Conservation (phyloP, 2,888 invertebrate species). For the Linhomoeus sp. region DNA sequence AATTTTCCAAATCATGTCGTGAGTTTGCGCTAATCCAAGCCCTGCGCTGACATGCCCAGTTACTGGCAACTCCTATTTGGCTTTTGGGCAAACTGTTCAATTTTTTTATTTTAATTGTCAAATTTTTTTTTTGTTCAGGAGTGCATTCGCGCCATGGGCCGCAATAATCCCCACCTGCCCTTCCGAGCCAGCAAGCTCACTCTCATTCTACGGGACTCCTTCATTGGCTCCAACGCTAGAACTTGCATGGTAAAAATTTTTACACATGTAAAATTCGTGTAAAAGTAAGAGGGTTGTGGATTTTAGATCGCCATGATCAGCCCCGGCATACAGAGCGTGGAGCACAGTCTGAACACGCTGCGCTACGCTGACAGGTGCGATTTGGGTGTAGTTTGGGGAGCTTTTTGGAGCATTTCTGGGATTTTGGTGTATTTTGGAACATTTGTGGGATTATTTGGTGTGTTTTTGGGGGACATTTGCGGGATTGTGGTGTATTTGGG, state of each 20-base stretch:
- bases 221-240: constrained; percentile 89
- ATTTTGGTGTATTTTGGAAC: background rate
- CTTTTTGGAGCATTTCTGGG: background rate
- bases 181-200: constrained; percentile 93
- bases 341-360: constrained; percentile 90
- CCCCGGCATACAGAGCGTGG: constrained; percentile 50
- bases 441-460: background rate
- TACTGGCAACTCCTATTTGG: no score
- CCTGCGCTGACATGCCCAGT: no score
- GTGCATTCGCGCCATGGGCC: constrained; percentile 82
- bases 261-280: no score
- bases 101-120: no score
- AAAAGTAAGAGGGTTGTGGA: no score
- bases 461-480: background rate
- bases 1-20: no score
- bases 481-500: background rate
- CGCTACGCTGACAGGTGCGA: constrained; percentile 63
- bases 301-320: constrained; percentile 74
- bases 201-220: constrained; percentile 82
- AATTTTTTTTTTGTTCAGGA: no score
- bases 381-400: constrained; percentile 37
- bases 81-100: no score
- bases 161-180: constrained; percentile 85
- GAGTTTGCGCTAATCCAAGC: no score
- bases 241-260: constrained; percentile 95